A percentile compares a stretch with the other conserved stretches of the same genome.
Evolutionary conservation across 2,888 invertebrate genomes (phyloP).

Genomic region (Lycocerus yunnanus): DNA sequence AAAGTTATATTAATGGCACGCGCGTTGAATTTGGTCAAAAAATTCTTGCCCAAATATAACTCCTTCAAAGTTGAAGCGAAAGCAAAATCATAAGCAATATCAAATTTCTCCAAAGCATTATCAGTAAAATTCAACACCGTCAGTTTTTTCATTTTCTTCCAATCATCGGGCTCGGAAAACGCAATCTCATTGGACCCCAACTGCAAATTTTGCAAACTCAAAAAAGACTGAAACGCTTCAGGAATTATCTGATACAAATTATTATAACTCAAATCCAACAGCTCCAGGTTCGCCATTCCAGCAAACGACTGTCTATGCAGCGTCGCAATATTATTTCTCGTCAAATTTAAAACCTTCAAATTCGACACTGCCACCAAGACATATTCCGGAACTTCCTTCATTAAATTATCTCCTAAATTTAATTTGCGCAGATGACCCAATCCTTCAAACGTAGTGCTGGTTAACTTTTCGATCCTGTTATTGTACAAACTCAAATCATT

Average conservation of each 20-base stretch:
- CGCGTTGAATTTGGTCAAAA: constrained; percentile 36
- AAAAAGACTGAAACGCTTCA: constrained; percentile 26
- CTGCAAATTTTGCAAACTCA: constrained; percentile 33
- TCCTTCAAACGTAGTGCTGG: constrained; percentile 30
- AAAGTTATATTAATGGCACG: constrained; percentile 30
- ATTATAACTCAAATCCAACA: constrained; percentile 36
- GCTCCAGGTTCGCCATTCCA: constrained; percentile 26
- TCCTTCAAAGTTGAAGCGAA: constrained; percentile 32
- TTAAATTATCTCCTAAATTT: constrained; percentile 36
- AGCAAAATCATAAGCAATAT: constrained; percentile 33
- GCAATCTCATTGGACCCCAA: constrained; percentile 37
- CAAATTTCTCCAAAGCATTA: constrained; percentile 34
- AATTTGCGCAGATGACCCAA: constrained; percentile 31
- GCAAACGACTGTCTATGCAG: constrained; percentile 26
- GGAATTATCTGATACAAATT: constrained; percentile 19
- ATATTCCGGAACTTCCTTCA: constrained; percentile 28
- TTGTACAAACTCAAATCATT: constrained; percentile 38
- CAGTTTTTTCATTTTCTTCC: constrained; percentile 34
- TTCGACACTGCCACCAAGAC: constrained; percentile 24
- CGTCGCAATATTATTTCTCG: constrained; percentile 30
- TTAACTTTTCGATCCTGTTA: constrained; percentile 40
- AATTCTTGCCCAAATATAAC: constrained; percentile 42
- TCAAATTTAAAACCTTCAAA: constrained; percentile 34
- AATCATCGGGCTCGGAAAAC: constrained; percentile 33
- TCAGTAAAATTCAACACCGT: constrained; percentile 28